Conservation (phyloP, 2,113 vertebrate species). For the Megaleporinus macrocephalus region DNA sequence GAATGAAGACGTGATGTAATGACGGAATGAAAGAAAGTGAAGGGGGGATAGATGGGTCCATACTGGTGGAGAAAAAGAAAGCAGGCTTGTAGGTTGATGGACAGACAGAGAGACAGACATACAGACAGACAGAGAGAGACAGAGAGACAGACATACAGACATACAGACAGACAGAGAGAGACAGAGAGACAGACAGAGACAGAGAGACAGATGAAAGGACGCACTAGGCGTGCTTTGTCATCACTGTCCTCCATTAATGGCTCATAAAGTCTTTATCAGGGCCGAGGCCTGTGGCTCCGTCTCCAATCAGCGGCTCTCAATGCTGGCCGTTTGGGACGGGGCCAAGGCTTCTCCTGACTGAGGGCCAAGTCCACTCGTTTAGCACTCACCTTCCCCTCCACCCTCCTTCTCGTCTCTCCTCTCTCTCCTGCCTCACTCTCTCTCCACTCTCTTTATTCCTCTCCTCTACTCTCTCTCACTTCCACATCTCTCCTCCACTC, state of each 20-base stretch:
- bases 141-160: background rate
- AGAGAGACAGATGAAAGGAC: background rate
- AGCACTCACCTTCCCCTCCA: background rate
- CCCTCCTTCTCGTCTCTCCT: background rate
- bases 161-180: background rate
- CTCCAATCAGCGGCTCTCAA: conserved; percentile 61
- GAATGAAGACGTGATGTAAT: too few relatives aligned
- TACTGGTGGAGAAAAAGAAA: background rate
- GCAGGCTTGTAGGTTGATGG: background rate
- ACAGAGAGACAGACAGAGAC: background rate
- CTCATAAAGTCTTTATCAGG: conserved; percentile 26
- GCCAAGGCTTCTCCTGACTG: conserved; percentile 7
- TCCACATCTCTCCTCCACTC: too few relatives aligned
- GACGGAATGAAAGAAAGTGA: too few relatives aligned
- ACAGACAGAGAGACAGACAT: background rate
- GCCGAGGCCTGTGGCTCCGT: conserved; percentile 47
- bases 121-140: background rate
- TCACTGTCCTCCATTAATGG: background rate
- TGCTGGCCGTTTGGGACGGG: conserved; percentile 54
- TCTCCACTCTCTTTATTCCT: background rate
- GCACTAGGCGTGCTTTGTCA: conserved; percentile 13
- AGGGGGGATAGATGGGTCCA: background rate
- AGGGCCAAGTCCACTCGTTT: background rate
- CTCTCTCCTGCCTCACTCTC: background rate
- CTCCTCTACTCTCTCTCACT: background rate